These are phyloP conservation scores for Drosophila flavopinicola DNA, from an alignment of 2,888 invertebrate species.

Conservation along the genomic window DNA sequence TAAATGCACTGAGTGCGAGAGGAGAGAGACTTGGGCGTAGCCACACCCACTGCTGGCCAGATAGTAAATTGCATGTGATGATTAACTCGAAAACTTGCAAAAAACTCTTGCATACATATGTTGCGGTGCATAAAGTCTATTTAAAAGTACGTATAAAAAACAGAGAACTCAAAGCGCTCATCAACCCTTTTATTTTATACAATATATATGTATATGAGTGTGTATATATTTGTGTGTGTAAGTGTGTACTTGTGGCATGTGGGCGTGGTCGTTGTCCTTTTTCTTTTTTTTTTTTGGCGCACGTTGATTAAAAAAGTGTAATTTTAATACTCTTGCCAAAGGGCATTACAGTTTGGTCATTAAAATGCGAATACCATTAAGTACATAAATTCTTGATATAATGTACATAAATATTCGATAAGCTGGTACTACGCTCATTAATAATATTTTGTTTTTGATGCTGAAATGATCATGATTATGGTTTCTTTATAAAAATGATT, in stretches of 20 bases:
- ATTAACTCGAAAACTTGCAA: constrained; percentile 42
- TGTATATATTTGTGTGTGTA: not conserved
- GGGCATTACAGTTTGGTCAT: not conserved
- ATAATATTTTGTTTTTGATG: too few species aligned
- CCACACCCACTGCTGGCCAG: constrained; percentile 10
- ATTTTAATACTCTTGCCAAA: constrained; percentile 9
- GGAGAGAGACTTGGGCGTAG: not conserved
- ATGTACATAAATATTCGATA: too few species aligned
- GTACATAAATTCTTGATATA: too few species aligned
- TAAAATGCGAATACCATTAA: too few species aligned
- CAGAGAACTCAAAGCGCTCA: constrained; percentile 15
- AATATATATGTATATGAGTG: constrained; percentile 7
- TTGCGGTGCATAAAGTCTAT: constrained; percentile 27
- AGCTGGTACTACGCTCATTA: too few species aligned
- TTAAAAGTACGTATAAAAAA: constrained; percentile 29
- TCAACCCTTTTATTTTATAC: not conserved
- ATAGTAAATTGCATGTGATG: constrained; percentile 27
- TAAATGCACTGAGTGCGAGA: constrained; percentile 32
- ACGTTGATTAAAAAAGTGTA: constrained; percentile 58
- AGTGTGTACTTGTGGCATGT: constrained; percentile 26
- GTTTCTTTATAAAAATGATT: too few species aligned
- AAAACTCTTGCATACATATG: constrained; percentile 43
- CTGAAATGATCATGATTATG: too few species aligned
- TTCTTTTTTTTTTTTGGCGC: constrained; percentile 13
- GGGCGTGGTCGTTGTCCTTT: constrained; percentile 17